A percentile compares a stretch with the other conserved stretches of the same genome.
phyloP scores from a whole-genome alignment of 2,113 vertebrate genomes.

The Peromyscus maniculatus region DNA sequence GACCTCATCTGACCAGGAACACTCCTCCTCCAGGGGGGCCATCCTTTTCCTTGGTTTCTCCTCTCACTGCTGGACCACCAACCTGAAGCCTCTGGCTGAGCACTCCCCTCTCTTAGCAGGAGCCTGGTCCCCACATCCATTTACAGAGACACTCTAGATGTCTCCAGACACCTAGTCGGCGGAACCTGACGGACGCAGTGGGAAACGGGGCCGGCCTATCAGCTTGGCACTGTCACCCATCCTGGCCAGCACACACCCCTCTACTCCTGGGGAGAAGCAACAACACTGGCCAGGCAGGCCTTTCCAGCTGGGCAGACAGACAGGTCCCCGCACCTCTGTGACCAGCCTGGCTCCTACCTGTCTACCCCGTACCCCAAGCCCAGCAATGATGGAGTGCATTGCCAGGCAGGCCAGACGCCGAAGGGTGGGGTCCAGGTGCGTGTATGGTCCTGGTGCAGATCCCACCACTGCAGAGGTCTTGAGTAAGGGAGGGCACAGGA shows the following conservation, averaged over 20 bases:
- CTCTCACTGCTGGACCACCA: not conserved
- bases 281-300: not conserved
- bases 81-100: not conserved
- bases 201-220: slow-evolving; percentile 78
- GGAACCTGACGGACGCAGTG: slow-evolving; percentile 76
- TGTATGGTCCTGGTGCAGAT: not conserved
- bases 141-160: slow-evolving; percentile 29
- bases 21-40: not conserved
- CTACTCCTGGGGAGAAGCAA: not conserved
- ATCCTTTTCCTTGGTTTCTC: not conserved
- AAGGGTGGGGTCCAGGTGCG: slow-evolving; percentile 50
- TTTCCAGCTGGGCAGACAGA: not conserved
- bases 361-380: slow-evolving; percentile 8
- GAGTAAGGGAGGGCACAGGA: not conserved
- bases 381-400: not conserved
- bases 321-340: not conserved
- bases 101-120: not conserved
- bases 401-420: slow-evolving; percentile 9
- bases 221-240: not conserved
- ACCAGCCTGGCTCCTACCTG: not conserved
- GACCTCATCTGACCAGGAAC: not conserved
- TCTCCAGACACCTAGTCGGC: slow-evolving; percentile 64
- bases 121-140: not conserved
- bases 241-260: not conserved
- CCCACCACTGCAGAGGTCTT: not conserved